Evolutionary conservation across 2,888 invertebrate species (phyloP).

Genomic region (Erynnis tages): DNA sequence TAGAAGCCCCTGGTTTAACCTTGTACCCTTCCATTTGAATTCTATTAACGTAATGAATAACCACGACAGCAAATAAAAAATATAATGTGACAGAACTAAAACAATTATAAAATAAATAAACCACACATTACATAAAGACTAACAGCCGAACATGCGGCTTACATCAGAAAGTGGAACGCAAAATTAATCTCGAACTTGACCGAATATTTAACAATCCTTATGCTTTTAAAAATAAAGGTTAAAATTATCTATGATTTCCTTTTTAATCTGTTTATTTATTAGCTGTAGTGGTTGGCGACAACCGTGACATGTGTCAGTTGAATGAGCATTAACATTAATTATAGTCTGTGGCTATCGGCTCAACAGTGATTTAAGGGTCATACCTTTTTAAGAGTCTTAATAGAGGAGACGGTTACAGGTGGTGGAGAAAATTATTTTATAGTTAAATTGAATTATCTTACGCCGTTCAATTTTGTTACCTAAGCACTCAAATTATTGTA

Average conservation of each 20-base stretch:
- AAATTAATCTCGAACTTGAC: not conserved
- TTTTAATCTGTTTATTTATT: slow-evolving; percentile 5
- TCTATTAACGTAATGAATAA: not conserved
- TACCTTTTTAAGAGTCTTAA: no score
- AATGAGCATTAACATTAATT: slow-evolving; percentile 65
- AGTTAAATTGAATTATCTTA: no score
- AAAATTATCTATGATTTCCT: slow-evolving; percentile 16
- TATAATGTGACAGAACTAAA: slow-evolving; percentile 15
- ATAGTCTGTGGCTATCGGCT: slow-evolving; percentile 35
- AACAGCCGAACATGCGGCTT: slow-evolving; percentile 6
- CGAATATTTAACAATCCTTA: slow-evolving; percentile 1
- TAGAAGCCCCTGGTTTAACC: no score
- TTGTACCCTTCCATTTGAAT: not conserved
- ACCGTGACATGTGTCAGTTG: slow-evolving; percentile 66
- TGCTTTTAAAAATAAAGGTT: slow-evolving; percentile 15
- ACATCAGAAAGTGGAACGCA: slow-evolving; percentile 8
- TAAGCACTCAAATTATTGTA: no score
- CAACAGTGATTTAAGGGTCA: slow-evolving; percentile 19
- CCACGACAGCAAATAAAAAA: not conserved
- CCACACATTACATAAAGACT: slow-evolving; percentile 18
- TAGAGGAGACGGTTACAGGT: no score
- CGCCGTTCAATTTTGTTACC: no score
- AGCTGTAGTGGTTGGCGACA: slow-evolving; percentile 42
- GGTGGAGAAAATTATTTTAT: no score
- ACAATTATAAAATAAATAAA: slow-evolving; percentile 12